Evolutionary conservation across 2,113 vertebrate genomes (phyloP), one percentile per base, ranked within the genome.

Genomic region (Natator depressus): DNA sequence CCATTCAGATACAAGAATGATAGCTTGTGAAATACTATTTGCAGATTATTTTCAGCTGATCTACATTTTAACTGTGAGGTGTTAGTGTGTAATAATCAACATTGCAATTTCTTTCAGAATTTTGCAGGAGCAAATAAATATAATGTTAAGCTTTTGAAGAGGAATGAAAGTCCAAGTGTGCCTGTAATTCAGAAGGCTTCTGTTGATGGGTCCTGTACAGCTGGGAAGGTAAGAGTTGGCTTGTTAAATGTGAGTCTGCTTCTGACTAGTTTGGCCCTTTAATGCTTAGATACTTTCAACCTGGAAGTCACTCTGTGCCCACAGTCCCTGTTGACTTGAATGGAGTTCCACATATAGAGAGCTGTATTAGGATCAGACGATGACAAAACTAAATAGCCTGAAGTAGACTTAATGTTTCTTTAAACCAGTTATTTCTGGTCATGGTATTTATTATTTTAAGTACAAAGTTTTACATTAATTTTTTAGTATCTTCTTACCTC

Each of bases 141-240:
- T 94, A 98, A 92, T 91, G 95, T 98, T 92, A 98, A 98, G 72
- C 98, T 98, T 89, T 4, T 98, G 96, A 98, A 98, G 94, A 98
- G 98, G 97, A 98, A 97, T 95, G 97, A 98, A 96, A 97, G 94
- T 91, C 85, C 96, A 51, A 97, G 78, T 87, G 42, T 92, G 49
- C 89, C 96, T 97, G 95, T 95, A 91, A 69, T 86, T 78, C 97
- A 96, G 80, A 98, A 97, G 83, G 27, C 96, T 97, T 84, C 89
- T 83, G 76, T 83, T 95, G 96, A 95, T 96, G 87, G 93, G 89
- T 82, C 94, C 62, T 93, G 82, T 93, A 25, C 93, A 91, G 6
- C 87, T 89, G 94, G 88, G 94, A 98, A 98, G 98, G 98, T 98
- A 98, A 92, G 69, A 95, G 55, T 54, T 51, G 46, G 13, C 38